Evolutionary conservation across 1,140 invertebrate species (phyloP).

Genomic region (Choristoneura fumiferana): DNA sequence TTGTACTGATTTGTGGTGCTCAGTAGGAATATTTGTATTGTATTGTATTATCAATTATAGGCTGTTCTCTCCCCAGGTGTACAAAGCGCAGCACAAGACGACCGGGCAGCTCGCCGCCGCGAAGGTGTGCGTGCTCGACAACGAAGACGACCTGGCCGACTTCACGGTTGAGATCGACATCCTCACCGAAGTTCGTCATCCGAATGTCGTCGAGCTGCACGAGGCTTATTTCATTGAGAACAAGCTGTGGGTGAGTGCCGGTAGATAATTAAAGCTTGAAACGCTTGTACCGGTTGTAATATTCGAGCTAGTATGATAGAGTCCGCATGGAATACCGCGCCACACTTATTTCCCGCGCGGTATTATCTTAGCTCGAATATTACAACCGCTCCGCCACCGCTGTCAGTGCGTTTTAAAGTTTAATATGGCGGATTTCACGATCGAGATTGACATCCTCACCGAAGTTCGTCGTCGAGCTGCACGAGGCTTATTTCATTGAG

Average conservation of each 20-base stretch:
- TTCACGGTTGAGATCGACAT: constrained; percentile 99
- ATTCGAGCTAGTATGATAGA: too few relatives aligned
- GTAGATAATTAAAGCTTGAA: too few relatives aligned
- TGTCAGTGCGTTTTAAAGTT: too few relatives aligned
- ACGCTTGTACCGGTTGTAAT: too few relatives aligned
- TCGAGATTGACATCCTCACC: constrained; percentile 98
- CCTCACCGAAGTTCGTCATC: constrained; percentile 95
- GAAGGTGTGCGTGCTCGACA: constrained; percentile 97
- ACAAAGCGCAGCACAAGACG: constrained; percentile 93
- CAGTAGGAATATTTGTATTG: neutral
- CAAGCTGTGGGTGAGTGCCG: constrained; percentile 91
- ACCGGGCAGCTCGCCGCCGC: constrained; percentile 93
- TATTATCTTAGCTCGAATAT: too few relatives aligned
- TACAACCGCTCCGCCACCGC: too few relatives aligned
- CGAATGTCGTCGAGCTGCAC: constrained; percentile 96
- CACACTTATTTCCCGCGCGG: too few relatives aligned
- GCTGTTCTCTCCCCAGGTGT: constrained; percentile 69
- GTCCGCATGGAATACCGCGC: too few relatives aligned
- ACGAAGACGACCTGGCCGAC: constrained; percentile 98
- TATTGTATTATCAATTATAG: neutral
- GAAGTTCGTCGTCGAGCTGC: constrained; percentile 96
- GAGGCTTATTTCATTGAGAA: constrained; percentile 96
- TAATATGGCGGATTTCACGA: constrained; percentile 99
- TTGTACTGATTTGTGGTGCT: too few relatives aligned
- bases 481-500: constrained; percentile 96